Evolutionary conservation across 2,797 vertebrate species (phyloP).

Genomic region (Poeciliopsis paucimaculata): DNA sequence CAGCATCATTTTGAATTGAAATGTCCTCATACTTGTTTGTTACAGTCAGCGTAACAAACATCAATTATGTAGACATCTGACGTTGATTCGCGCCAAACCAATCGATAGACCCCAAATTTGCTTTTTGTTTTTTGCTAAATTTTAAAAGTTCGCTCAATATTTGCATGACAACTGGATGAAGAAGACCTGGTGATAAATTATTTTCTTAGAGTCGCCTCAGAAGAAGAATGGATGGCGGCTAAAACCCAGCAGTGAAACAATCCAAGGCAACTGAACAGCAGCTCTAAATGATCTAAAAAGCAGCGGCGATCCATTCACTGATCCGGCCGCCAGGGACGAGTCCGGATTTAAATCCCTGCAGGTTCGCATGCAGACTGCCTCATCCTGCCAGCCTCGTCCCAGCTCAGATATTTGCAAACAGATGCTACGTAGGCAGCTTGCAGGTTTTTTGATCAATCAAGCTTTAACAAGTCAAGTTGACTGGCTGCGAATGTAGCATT

Average conservation of each 20-base stretch:
- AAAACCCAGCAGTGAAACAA: background rate
- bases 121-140: too few relatives aligned
- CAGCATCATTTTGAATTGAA: background rate
- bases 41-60: too few relatives aligned
- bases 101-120: too few relatives aligned
- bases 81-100: too few relatives aligned
- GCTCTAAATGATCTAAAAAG: constrained; percentile 14
- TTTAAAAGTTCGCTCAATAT: too few relatives aligned
- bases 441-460: constrained; percentile 84
- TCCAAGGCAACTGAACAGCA: constrained; percentile 17
- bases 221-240: background rate
- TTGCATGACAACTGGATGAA: too few relatives aligned
- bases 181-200: background rate
- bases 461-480: constrained; percentile 88
- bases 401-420: constrained; percentile 84
- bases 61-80: too few relatives aligned
- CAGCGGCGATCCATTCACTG: constrained; percentile 46
- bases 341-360: constrained; percentile 60
- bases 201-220: background rate
- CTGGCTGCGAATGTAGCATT: constrained; percentile 81
- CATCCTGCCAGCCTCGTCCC: constrained; percentile 23
- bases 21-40: background rate
- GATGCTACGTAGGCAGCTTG: constrained; percentile 69
- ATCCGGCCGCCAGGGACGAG: constrained; percentile 49
- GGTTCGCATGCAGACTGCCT: constrained; percentile 31